These are phyloP conservation scores for Nasonia vitripennis DNA, from an alignment of 1,140 invertebrate species.

Conservation along the genomic window DNA sequence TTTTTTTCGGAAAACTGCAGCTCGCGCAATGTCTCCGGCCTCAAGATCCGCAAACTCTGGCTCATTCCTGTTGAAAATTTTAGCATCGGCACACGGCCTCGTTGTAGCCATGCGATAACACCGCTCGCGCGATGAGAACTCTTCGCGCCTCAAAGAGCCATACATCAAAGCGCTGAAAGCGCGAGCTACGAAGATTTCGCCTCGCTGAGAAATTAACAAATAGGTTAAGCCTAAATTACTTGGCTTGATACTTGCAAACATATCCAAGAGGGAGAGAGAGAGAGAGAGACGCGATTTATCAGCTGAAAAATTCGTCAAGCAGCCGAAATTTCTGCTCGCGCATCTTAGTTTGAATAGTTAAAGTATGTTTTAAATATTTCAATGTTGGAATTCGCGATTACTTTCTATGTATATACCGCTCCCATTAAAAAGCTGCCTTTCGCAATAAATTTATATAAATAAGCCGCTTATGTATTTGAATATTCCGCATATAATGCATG, in stretches of 20 bases:
- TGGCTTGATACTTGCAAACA: slow-evolving; percentile 28
- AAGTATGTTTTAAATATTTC: too few species aligned
- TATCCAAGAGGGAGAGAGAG: not conserved
- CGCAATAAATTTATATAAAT: not conserved
- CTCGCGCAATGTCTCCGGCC: slow-evolving; percentile 1
- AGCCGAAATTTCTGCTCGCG: too few species aligned
- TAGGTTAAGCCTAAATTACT: slow-evolving; percentile 37
- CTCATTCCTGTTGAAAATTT: slow-evolving; percentile 14
- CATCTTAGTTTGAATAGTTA: too few species aligned
- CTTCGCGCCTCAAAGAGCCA: slow-evolving; percentile 28
- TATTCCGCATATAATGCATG: not conserved
- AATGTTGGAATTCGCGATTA: too few species aligned
- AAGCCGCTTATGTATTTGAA: not conserved
- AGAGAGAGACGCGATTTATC: not conserved
- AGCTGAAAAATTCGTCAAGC: not conserved
- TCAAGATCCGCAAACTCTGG: not conserved
- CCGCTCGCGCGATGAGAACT: slow-evolving; percentile 29
- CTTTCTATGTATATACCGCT: too few species aligned
- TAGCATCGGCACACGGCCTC: too few species aligned
- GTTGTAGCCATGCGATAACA: slow-evolving; percentile 33
- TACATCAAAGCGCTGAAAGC: not conserved
- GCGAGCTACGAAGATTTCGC: slow-evolving; percentile 26
- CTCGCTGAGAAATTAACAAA: slow-evolving; percentile 32
- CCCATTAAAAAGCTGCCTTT: not conserved
- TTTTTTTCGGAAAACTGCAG: not conserved